Conservation (phyloP, 2,113 vertebrate genomes). For the Oryctolagus cuniculus region mOryCun1.1 NC_091432.1:181642501-181643000, state of each 20-base stretch:
- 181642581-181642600: not conserved
- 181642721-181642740: slow-evolving; percentile 12
- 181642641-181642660: not conserved
- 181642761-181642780: not conserved
- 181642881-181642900: not conserved
- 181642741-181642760: not conserved
- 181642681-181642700: not conserved
- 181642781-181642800: not conserved
- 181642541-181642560: not conserved
- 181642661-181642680: not conserved
- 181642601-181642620: not conserved
- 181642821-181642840: not conserved
- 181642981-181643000: not conserved
- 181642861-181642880: not conserved
- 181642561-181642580: slow-evolving; percentile 11
- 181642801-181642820: not conserved
- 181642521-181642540: not conserved
- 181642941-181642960: not conserved
- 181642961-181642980: not conserved
- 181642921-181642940: not conserved
- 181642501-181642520: not conserved
- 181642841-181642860: not conserved
- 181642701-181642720: not conserved
- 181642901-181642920: slow-evolving; percentile 9
- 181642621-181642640: not conserved